Base-by-base conservation (phyloP, 2,888 invertebrate genomes). In the Phyto melanocephala region DNA sequence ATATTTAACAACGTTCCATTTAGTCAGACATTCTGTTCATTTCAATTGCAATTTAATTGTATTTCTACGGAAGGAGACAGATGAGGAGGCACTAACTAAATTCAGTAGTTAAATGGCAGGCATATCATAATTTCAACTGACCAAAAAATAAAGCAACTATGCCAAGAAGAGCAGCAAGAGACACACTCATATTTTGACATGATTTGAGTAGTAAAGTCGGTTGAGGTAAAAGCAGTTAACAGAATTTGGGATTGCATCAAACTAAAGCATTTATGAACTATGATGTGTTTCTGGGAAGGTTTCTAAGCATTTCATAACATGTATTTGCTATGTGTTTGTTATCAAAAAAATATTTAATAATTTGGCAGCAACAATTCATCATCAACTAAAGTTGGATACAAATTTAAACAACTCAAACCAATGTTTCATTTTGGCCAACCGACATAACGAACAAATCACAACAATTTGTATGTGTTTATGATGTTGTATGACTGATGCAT, bases 81-180 rank as follows among this genome's bases (percentile, higher is more conserved):
- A 28, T 28, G 42, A 45, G n/a, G 0, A 56, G n/a, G 28, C 3
- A 28, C 28, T 15, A 54, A 15, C 54, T 8, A 54, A 15, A 54
- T 5, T 33, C 7, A n/a, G 4, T 33, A n/a, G 42, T 4, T 5
- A n/a, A 13, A 54, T 28, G 28, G 11, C 35, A 45, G 10, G 20
- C 63, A 63, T 58, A 11, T 67, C 75, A 76, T 76, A 67, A 76
- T 15, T 60, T 15, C 58, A 76, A 67, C 76, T 76, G 60, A 56
- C 58, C 65, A 58, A 74, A 68, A 72, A 28, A 80, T 72, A 67
- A 72, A 74, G 37, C 33, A 65, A 24, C 72, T 42, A 56, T 33
- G 24, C 54, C 78, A 50, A 3, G n/a, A n/a, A 11, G 2, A 37
- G 42, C 72, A 71, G 28, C 33, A 54, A n/a, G n/a, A n/a, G n/a